These are phyloP conservation scores for Trichonephila inaurata DNA, from an alignment of 1,140 invertebrate species.

Conservation along the genomic window DNA sequence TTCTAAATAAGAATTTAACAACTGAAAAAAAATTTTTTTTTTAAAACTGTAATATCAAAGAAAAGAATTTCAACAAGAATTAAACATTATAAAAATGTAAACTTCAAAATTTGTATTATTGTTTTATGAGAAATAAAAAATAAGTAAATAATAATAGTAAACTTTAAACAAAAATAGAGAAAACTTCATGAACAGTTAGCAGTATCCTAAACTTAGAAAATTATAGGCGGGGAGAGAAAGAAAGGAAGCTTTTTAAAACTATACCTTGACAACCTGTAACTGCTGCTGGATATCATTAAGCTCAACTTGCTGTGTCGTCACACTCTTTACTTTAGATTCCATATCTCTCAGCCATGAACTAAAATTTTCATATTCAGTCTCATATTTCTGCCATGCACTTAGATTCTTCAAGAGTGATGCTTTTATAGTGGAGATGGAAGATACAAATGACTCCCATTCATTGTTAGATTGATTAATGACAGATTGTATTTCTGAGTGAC, in stretches of 20 bases:
- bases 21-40: too few relatives aligned
- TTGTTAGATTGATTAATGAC: constrained; percentile 82
- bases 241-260: background rate
- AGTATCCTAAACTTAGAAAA: too few relatives aligned
- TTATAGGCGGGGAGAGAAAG: too few relatives aligned
- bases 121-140: too few relatives aligned
- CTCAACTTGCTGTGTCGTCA: constrained; percentile 82
- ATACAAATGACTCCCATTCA: constrained; percentile 87
- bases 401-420: constrained; percentile 87
- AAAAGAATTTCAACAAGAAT: too few relatives aligned
- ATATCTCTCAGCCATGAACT: constrained; percentile 92
- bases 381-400: constrained; percentile 90
- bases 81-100: too few relatives aligned
- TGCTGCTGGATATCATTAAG: constrained; percentile 70
- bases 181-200: too few relatives aligned
- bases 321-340: constrained; percentile 88
- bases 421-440: constrained; percentile 86
- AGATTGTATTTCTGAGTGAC: constrained; percentile 77
- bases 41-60: too few relatives aligned
- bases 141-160: too few relatives aligned
- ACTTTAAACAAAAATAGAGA: too few relatives aligned
- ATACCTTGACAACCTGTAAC: constrained; percentile 50
- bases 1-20: too few relatives aligned
- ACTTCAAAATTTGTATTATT: too few relatives aligned
- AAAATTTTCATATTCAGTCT: constrained; percentile 88